Base-by-base conservation (phyloP, 2,113 vertebrate species). In the Piaya cayana region DNA sequence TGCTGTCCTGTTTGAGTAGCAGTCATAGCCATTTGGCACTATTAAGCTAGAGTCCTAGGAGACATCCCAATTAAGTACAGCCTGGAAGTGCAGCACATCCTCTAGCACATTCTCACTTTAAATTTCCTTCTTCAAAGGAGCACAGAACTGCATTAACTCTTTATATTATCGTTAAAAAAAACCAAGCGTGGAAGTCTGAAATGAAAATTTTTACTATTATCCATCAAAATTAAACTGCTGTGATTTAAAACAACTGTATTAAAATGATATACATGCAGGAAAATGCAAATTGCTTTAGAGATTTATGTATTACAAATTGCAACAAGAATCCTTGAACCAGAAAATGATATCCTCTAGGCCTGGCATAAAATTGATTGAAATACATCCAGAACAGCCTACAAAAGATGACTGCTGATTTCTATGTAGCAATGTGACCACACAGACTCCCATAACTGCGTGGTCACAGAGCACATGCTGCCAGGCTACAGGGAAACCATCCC, bases 11-110 rank as follows among this genome's bases (percentile, higher is more conserved):
- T 85, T 75, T 71, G 74, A 95, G 37, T 34, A 91, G 76, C 78
- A 95, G 85, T 71, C 87, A 88, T 20, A 70, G 69, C 75, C 63
- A 90, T 86, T 92, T 94, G 56, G 68, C 58, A 88, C 80, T 77
- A 90, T 92, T 86, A 96, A 26, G 50, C 53, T 90, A 21, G 80
- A 50, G 50, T 86, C 82, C 82, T 74, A 29, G 72, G 82, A 96
- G 93, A 85, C 83, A 92, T 49, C 70, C 89, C 89, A 89, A 74
- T 93, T 94, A 97, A 87, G 56, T 25, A 53, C 37, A 63, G 58
- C 49, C 68, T 60, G 50, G 76, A 90, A 86, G 27, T 37, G 49
- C 39, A 75, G 27, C 36, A 75, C 19, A 80, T 43, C 64, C 76
- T 78, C 76, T 62, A 71, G 36, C 84, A 60, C 30, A 37, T 71